These are phyloP conservation scores for Sepioteuthis lessoniana DNA, from an alignment of 2,888 invertebrate genomes.

Conservation along the genomic window DNA sequence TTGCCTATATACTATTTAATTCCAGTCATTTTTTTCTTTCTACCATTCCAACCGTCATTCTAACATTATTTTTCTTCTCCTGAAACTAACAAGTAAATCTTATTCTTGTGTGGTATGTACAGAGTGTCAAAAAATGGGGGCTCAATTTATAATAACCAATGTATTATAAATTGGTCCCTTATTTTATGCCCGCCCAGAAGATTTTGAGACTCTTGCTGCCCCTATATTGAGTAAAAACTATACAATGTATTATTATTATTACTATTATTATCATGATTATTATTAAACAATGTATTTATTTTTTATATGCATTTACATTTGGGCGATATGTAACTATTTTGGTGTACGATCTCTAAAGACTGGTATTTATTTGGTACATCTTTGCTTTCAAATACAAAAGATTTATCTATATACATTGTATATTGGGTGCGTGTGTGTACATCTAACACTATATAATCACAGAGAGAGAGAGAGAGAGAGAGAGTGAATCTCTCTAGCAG, in stretches of 20 bases:
- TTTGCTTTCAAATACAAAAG: conserved; percentile 33
- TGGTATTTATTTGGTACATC: background rate
- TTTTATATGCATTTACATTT: too few species aligned
- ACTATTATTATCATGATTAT: too few species aligned
- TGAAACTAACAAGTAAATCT: background rate
- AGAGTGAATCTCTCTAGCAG: background rate
- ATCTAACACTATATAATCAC: background rate
- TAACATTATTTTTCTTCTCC: background rate
- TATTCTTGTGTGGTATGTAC: background rate
- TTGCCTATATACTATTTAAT: background rate
- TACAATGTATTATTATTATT: too few species aligned
- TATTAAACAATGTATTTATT: too few species aligned
- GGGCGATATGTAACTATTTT: too few species aligned
- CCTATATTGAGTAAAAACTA: background rate
- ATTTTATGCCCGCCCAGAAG: background rate
- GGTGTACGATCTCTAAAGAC: background rate
- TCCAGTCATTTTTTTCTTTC: background rate
- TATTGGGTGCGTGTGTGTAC: background rate
- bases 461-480: background rate
- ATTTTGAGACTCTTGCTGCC: background rate
- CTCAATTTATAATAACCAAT: background rate
- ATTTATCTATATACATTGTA: background rate
- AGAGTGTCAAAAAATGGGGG: conserved; percentile 1
- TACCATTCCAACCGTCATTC: background rate
- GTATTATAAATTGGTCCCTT: background rate